phyloP scores from a whole-genome alignment of 2,888 invertebrate genomes.

The Scelioninae gen. 2 region DNA sequence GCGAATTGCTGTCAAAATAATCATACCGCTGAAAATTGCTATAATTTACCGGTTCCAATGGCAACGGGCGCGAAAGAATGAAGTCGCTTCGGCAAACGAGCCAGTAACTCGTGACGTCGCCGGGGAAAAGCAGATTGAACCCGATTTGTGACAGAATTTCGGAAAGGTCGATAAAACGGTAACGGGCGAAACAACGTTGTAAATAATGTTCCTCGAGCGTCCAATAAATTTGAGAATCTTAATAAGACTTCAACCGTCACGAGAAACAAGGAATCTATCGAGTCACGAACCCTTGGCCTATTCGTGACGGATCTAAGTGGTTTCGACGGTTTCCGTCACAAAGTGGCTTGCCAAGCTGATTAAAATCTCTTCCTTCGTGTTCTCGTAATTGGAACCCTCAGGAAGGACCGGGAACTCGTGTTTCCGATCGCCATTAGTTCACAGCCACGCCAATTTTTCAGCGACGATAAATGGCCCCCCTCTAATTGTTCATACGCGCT shows the following conservation, averaged over 20 bases:
- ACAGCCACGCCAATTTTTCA: constrained; percentile 12
- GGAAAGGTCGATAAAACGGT: no score
- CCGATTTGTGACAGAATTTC: no score
- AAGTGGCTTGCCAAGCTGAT: constrained; percentile 72
- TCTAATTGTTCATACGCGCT: no score
- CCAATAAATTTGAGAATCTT: neutral
- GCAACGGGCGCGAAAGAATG: no score
- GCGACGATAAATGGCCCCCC: no score
- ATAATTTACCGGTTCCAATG: no score
- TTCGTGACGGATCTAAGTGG: constrained; percentile 72
- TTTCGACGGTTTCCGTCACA: constrained; percentile 74
- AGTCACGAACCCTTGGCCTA: constrained; percentile 65
- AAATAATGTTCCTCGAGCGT: neutral
- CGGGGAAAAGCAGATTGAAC: no score
- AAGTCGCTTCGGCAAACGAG: no score
- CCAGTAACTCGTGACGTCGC: no score
- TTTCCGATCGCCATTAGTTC: constrained; percentile 24
- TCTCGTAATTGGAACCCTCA: constrained; percentile 37
- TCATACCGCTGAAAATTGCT: no score
- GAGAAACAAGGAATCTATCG: constrained; percentile 35
- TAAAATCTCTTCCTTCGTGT: constrained; percentile 66
- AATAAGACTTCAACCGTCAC: constrained; percentile 12
- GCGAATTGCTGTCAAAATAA: no score
- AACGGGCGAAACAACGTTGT: no score
- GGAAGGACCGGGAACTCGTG: constrained; percentile 29